Base-by-base conservation (phyloP, 2,888 invertebrate species). In the Matsumyia berberina region DNA sequence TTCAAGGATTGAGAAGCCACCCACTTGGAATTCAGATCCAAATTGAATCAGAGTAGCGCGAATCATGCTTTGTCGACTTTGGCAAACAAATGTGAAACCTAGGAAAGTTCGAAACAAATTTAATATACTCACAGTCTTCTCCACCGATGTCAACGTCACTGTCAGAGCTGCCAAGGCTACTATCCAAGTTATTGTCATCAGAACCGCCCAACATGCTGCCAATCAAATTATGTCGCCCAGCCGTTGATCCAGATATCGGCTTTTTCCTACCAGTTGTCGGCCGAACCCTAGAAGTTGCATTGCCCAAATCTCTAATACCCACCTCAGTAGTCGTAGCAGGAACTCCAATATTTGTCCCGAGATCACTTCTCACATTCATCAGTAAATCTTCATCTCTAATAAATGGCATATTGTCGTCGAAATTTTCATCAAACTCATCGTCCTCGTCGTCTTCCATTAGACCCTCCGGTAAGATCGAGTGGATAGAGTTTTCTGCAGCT, bases 181-280 rank as follows among this genome's bases (percentile, higher is more conserved):
- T 92, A 70, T 91, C 91, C 60, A 91, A 90, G 7, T 90, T 90
- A 39, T 88, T 87, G 17, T 88, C 88, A 5, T 88, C 88, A 8
- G 86, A 87, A 0, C 79, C 86, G 1, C 87, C 86, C 12, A 83
- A 58, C 85, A 87, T 87, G 33, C 86, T 87, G 1, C 88, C 88
- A 37, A 87, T 81, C 7, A 87, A 17, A 37, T 86, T 87, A 24
- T 87, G 79, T 5, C 87, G 66, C 0, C 87, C 87, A 46, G 86
- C 73, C 1, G 76, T 81, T 0, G 87, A 86, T 19, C 87, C 87
- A 31, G 83, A 86, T 44, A 67, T 66, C 6, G 87, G 86, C 31
- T 89, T 90, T 0, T 88, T 90, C n/a, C 91, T 89, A 5, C 91
- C 91, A 0, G 91, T 91, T n/a, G 90, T 90, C 11, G 91, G 91